Percentiles rank a stretch among this genome's conserved stretches.
These are phyloP conservation scores for Pogonognathellus flavescens DNA, from an alignment of 1,140 invertebrate species.

Conservation along the genomic window DNA sequence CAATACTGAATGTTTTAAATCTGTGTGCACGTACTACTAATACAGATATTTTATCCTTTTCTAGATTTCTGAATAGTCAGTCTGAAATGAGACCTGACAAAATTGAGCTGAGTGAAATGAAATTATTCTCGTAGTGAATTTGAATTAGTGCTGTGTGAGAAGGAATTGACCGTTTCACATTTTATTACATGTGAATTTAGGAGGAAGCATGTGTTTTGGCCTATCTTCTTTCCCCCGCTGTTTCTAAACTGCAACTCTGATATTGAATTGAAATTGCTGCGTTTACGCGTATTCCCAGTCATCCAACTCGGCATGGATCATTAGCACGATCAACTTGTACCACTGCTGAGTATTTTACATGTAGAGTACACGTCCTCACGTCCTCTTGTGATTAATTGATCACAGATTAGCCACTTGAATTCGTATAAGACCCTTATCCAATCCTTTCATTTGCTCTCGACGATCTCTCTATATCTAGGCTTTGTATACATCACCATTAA, in stretches of 20 bases:
- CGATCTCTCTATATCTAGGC: not conserved
- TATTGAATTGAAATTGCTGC: constrained; percentile 5
- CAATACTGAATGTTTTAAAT: too few relatives aligned
- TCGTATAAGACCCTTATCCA: constrained; percentile 27
- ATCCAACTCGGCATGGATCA: constrained; percentile 25
- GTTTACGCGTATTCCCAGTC: not conserved
- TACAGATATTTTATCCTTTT: too few relatives aligned
- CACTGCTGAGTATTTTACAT: constrained; percentile 2
- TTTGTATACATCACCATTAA: too few relatives aligned
- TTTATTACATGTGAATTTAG: not conserved
- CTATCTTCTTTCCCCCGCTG: not conserved
- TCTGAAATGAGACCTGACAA: too few relatives aligned
- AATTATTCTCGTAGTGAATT: too few relatives aligned
- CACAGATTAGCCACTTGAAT: constrained; percentile 48
- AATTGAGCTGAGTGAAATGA: too few relatives aligned
- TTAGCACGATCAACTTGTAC: not conserved
- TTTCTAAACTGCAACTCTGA: not conserved
- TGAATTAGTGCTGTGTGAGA: not conserved
- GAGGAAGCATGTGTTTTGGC: not conserved
- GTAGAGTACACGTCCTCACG: constrained; percentile 36
- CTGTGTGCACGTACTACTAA: too few relatives aligned
- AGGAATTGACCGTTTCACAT: not conserved
- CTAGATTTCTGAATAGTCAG: too few relatives aligned
- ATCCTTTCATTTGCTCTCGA: not conserved
- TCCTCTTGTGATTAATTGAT: constrained; percentile 51